Evolutionary conservation across 2,888 invertebrate species (phyloP).

Genomic region (Laspeyria flexula): DNA sequence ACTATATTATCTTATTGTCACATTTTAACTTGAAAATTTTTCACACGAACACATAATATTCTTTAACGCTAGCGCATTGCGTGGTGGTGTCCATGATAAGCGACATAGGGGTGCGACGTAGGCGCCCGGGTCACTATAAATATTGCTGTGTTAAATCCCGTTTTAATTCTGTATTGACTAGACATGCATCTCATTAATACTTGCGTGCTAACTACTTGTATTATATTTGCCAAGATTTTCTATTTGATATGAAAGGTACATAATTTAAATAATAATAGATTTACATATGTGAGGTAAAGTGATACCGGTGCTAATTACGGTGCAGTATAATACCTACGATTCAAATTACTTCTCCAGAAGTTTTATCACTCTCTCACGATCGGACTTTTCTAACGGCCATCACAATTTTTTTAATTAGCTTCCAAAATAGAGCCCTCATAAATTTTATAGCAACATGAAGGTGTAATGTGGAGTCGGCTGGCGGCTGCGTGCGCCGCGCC

Average conservation of each 20-base stretch:
- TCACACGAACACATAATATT: slow-evolving; percentile 48
- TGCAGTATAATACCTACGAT: slow-evolving; percentile 48
- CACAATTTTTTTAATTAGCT: slow-evolving; percentile 79
- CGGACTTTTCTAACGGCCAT: slow-evolving; percentile 71
- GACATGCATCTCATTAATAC: slow-evolving; percentile 53
- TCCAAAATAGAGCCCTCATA: slow-evolving; percentile 80
- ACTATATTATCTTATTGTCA: too few species aligned
- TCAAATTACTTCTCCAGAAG: slow-evolving; percentile 62
- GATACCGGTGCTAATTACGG: slow-evolving; percentile 44
- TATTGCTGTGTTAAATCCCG: slow-evolving; percentile 62
- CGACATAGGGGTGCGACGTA: slow-evolving; percentile 51
- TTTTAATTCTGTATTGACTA: slow-evolving; percentile 61
- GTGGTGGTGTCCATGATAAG: slow-evolving; percentile 51
- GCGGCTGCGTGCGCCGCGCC: slow-evolving; percentile 31
- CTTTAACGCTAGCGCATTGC: slow-evolving; percentile 25
- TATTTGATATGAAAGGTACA: neutral
- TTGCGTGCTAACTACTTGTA: slow-evolving; percentile 37
- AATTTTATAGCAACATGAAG: slow-evolving; percentile 78
- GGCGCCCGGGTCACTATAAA: slow-evolving; percentile 67
- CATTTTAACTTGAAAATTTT: too few species aligned
- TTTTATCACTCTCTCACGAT: slow-evolving; percentile 81
- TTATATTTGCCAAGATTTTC: slow-evolving; percentile 17
- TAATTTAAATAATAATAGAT: slow-evolving; percentile 11
- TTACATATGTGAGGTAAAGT: slow-evolving; percentile 25
- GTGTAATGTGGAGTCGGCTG: slow-evolving; percentile 60